Base-by-base conservation (phyloP, 2,888 invertebrate species). In the Pyrgus malvae region DNA sequence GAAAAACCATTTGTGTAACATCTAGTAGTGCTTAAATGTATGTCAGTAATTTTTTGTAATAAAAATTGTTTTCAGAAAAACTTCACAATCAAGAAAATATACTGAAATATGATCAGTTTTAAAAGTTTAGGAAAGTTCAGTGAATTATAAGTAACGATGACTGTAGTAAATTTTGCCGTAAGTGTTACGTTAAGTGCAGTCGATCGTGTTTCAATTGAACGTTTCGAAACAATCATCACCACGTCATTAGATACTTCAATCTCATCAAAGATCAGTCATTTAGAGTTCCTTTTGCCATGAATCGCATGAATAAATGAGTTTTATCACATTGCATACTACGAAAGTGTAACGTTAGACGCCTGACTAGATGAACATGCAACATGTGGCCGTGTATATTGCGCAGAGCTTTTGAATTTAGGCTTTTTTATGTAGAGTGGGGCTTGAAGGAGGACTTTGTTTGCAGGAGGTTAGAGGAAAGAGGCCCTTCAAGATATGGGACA, bases 401-500 rank as follows among this genome's bases (percentile, higher is more conserved):
- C 29, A 45, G 37, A 19, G 51, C 51, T 53, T 53, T 48, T 53
- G 44, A 21, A 53, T 37, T 44, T 44, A 17, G 9, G 11, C 29
- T 16, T 45, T 53, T 19, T 11, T 11, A 11, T 37, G 29, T 38
- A 29, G 12, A 35, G 33, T 16, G 37, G 29, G 29, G 23, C 19
- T 27, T 53, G 12, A 56, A 54, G 35, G 49, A 61, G 17, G 27
- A 45, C 59, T 72, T 67, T 66, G 73, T 77, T 92, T 91, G 60
- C 92, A 97, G 96, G 96, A 96, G 94, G 94, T 95, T 93, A 95
- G 96, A 92, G 96, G 95, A 93, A 96, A 97, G 94, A 96, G 96
- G 93, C 97, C 97, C 93, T 96, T 97, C 93, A 97, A 97, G 94
- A 95, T 97, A 95, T 97, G 97, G 97, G 97, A 97, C 93, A 95